These are phyloP conservation scores for Thripadectes ignobilis DNA, from an alignment of 2,797 vertebrate species.

Conservation along the genomic window DNA sequence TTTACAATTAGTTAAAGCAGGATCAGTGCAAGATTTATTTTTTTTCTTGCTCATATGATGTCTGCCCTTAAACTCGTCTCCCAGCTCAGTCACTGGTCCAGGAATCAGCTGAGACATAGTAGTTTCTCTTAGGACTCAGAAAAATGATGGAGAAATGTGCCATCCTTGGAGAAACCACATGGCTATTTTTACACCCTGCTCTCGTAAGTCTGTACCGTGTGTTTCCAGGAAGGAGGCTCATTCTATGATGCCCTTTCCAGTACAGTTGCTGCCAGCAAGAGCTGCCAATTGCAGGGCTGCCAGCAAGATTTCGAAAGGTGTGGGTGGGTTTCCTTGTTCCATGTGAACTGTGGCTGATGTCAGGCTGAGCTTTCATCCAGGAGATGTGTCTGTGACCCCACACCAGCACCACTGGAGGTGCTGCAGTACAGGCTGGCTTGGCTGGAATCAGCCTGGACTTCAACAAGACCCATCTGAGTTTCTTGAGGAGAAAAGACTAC, in stretches of 20 bases:
- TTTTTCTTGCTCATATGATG: not conserved
- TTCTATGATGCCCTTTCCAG: constrained; percentile 26
- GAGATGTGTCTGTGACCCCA: not conserved
- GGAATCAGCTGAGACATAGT: not conserved
- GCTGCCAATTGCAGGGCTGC: not conserved
- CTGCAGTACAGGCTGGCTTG: not conserved
- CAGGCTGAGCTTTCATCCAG: not conserved
- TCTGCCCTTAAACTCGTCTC: not conserved
- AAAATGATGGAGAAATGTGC: not conserved
- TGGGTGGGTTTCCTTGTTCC: not conserved
- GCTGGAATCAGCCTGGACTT: not conserved
- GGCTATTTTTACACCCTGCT: constrained; percentile 36
- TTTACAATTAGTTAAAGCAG: not conserved
- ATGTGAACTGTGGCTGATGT: not conserved
- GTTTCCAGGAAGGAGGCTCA: constrained; percentile 62
- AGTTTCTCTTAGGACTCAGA: constrained; percentile 7
- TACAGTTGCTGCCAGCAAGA: not conserved
- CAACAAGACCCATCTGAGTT: not conserved
- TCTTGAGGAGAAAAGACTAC: not conserved
- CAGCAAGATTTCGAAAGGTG: not conserved
- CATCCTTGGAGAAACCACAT: constrained; percentile 13
- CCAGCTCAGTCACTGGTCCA: not conserved
- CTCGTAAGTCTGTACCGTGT: not conserved
- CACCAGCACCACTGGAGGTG: not conserved
- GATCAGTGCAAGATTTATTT: not conserved